These are phyloP conservation scores for Holacanthella duospinosa DNA, from an alignment of 2,888 invertebrate species.

Conservation along the genomic window DNA sequence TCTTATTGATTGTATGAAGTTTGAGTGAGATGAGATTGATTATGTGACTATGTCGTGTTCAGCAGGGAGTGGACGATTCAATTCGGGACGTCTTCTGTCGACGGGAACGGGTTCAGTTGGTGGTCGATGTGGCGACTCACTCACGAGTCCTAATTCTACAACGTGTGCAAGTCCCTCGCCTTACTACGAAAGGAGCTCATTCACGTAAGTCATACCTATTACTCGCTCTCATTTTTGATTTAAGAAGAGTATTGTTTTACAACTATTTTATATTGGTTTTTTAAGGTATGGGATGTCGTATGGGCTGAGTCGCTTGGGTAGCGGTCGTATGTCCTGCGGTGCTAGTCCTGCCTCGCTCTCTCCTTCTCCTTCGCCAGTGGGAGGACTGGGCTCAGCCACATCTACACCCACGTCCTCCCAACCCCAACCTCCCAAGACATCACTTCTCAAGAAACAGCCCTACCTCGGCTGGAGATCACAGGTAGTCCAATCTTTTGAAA, in stretches of 20 bases:
- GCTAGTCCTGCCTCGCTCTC: conserved; percentile 35
- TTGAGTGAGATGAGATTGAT: neutral
- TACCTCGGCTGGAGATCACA: conserved; percentile 83
- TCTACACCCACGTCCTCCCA: conserved; percentile 34
- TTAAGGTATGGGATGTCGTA: conserved; percentile 37
- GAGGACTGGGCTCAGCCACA: conserved; percentile 28
- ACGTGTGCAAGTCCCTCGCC: conserved; percentile 36
- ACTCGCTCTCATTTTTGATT: no score
- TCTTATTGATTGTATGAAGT: neutral
- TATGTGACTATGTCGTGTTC: no score
- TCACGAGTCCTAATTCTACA: conserved; percentile 35
- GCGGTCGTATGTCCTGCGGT: conserved; percentile 35
- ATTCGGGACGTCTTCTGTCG: conserved; percentile 14
- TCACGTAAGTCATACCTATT: conserved; percentile 33
- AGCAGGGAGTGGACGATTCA: conserved; percentile 19
- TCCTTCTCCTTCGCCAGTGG: conserved; percentile 36
- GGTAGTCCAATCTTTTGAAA: conserved; percentile 55
- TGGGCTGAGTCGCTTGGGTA: conserved; percentile 31
- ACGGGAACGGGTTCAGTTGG: conserved; percentile 27
- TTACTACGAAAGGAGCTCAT: conserved; percentile 35
- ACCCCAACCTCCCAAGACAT: conserved; percentile 29
- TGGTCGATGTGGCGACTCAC: conserved; percentile 32
- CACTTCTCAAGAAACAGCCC: conserved; percentile 64
- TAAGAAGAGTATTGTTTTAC: neutral
- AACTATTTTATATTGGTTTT: neutral